Percentiles rank a stretch among this genome's conserved stretches.
phyloP scores from a whole-genome alignment of 2,797 vertebrate species.

The Sebastes glaucus region DNA sequence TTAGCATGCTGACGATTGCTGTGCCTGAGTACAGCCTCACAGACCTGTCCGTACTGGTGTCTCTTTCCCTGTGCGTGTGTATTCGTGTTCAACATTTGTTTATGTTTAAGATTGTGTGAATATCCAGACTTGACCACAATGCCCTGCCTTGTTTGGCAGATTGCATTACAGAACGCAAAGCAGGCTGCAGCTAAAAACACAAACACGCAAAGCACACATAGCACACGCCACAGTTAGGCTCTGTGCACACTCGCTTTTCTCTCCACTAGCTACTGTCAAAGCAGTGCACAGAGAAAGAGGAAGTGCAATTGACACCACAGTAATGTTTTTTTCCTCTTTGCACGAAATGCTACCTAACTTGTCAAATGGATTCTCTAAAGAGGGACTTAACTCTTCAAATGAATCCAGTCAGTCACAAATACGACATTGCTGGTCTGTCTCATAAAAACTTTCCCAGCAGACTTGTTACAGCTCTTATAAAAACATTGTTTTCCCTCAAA shows the following conservation, averaged over 20 bases:
- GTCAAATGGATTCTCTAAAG: background rate
- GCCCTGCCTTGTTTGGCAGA: conserved; percentile 15
- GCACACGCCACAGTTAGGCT: conserved; percentile 4
- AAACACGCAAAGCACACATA: background rate
- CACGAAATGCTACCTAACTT: background rate
- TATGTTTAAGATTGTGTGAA: background rate
- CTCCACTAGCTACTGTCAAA: conserved; percentile 17
- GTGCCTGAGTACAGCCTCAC: background rate
- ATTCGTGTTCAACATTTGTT: conserved; percentile 9
- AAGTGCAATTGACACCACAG: conserved; percentile 50
- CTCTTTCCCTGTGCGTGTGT: background rate
- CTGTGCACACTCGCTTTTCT: conserved; percentile 1
- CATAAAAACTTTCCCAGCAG: background rate
- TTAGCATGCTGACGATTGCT: background rate
- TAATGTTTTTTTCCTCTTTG: conserved; percentile 3
- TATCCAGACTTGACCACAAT: conserved; percentile 33
- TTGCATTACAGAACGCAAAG: conserved; percentile 10
- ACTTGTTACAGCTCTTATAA: background rate
- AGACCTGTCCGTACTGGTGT: background rate
- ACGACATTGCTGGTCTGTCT: background rate
- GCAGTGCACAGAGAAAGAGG: conserved; percentile 51
- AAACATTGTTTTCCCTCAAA: background rate
- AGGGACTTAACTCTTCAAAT: background rate
- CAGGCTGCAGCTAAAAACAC: background rate
- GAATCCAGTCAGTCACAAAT: background rate